Evolutionary conservation across 2,113 vertebrate species (phyloP).

Genomic region (Spermophilus dauricus): DNA sequence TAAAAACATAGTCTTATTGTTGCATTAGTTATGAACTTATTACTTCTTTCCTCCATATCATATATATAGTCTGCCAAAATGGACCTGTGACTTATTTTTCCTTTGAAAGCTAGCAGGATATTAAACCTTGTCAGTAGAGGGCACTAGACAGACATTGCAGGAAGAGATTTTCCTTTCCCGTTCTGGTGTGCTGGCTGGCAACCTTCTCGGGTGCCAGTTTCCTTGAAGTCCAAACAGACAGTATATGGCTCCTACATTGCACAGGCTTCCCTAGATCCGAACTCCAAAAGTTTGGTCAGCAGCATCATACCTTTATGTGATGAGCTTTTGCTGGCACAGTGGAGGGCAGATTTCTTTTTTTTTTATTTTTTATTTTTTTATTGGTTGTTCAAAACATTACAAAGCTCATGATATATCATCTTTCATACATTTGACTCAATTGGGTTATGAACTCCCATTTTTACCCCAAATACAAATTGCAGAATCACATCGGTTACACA

Average conservation of each 20-base stretch:
- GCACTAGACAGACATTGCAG: neutral
- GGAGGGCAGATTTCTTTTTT: neutral
- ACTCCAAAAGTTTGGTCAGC: neutral
- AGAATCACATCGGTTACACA: too few species aligned
- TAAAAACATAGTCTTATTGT: constrained; percentile 32
- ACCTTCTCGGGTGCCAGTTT: neutral
- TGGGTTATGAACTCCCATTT: too few species aligned
- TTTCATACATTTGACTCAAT: too few species aligned
- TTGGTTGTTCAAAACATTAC: too few species aligned
- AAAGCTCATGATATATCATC: too few species aligned
- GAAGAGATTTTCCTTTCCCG: neutral
- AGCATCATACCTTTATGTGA: neutral
- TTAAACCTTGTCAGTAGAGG: constrained; percentile 46
- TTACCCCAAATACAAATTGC: too few species aligned
- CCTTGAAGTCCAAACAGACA: neutral
- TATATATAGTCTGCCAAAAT: neutral
- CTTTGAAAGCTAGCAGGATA: neutral
- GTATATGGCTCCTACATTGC: neutral
- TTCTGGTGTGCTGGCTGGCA: neutral
- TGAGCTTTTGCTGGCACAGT: neutral
- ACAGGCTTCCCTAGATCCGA: neutral
- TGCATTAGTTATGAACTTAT: neutral
- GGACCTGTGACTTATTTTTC: neutral
- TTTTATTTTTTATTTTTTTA: too few species aligned
- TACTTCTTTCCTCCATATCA: neutral